Evolutionary conservation across 1,140 invertebrate genomes (phyloP), one percentile per base, ranked within the genome.

Genomic region (Procambarus virginalis): DNA sequence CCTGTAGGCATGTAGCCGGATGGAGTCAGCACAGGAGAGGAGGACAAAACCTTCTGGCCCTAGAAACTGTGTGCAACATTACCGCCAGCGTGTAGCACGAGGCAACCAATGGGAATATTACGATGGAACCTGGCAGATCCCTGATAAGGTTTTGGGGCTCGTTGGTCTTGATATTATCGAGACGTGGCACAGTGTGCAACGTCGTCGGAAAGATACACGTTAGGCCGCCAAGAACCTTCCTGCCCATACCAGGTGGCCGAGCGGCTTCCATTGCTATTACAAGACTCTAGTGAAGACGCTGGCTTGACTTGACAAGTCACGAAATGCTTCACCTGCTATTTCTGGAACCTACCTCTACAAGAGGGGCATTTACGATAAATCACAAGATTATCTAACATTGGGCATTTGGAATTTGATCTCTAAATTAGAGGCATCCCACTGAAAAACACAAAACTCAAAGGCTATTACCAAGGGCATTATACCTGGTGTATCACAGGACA

Each of bases 401-500:
- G 82, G 70, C 68, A 70, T 76, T 70, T 84, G 82, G 14, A 49
- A 55, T 34, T 51, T 22, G 34, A 73, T 45, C 82, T 73, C 48
- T 75, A 68, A 60, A 49, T 46, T 70, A 60, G 45, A 83, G 51
- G 22, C 58, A 58, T 83, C 20, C 81, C 46, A 70, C n/a, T 48
- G 17, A 22, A 20, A 68, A 34, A 68, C 46, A 12, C 81, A 34
- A 68, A 17, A 12, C 81, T 68, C 14, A 48, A 51, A 75, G 82
- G 82, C 82, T 70, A 73, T 20, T 84, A 70, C 14, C 68, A 75
- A 75, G 82, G 82, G 82, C 82, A 84, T 84, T 84, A 84, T 49
- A 51, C 10, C 2, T 58, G 81, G 22, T 9, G 45, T 68, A 68
- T 14, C 17, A 17, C 70, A 83, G 46, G 8, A 75, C 49, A 22